Conservation (phyloP, 1,140 invertebrate species). For the Thalassaphorura encarpata region DNA sequence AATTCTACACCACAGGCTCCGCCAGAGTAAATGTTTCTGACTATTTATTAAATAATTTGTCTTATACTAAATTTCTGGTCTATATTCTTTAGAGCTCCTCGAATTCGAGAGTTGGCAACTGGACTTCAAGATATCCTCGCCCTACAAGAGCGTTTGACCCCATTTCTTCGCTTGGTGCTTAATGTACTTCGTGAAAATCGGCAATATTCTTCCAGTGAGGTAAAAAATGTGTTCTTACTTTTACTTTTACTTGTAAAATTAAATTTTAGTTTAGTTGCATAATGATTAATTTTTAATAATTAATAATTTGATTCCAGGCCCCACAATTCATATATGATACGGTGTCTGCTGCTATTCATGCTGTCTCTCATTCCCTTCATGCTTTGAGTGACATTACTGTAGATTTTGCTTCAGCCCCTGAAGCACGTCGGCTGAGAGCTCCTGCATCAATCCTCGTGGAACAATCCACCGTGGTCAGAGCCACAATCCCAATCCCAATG, state of each 20-base stretch:
- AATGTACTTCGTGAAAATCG: conserved; percentile 25
- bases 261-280: not conserved
- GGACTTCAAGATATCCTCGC: conserved; percentile 12
- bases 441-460: conserved; percentile 58
- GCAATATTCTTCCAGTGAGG: conserved; percentile 7
- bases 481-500: conserved; percentile 48
- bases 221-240: conserved; percentile 5
- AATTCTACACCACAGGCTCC: no score
- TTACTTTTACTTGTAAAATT: conserved; percentile 13
- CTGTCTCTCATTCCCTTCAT: conserved; percentile 75
- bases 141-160: conserved; percentile 16
- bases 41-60: no score
- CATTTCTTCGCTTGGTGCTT: conserved; percentile 23
- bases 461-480: conserved; percentile 51
- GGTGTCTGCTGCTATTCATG: conserved; percentile 68
- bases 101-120: conserved; percentile 20
- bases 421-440: conserved; percentile 56
- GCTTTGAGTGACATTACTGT: conserved; percentile 74
- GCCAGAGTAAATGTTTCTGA: no score
- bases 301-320: conserved; percentile 2
- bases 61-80: no score
- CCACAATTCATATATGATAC: conserved; percentile 55
- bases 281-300: not conserved
- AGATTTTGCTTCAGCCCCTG: conserved; percentile 51
- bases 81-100: conserved; percentile 27